Evolutionary conservation across 2,888 invertebrate species (phyloP), one percentile per base, ranked within the genome.

Genomic region (Nezara viridula): DNA sequence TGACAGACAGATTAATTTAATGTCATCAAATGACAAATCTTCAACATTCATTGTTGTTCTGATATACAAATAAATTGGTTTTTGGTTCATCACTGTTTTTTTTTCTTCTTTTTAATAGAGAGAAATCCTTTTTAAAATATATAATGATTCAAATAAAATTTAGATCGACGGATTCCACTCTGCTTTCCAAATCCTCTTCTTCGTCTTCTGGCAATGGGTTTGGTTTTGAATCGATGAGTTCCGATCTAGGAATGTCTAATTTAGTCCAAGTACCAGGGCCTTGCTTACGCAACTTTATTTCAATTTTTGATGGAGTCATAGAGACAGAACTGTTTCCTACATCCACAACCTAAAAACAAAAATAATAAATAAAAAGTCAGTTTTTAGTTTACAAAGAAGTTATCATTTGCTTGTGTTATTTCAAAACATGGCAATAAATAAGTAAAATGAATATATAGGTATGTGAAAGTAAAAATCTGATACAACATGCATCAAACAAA

Each of bases 241-340:
- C 85, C 85, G 91, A 60, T 89, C 94, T 93, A 0, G 96, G 95
- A 91, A 96, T 94, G 92, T 96, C 95, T 47, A 98, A 93, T 91
- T 95, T 95, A 19, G 95, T 92, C 99, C 99, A 99, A 27, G 95
- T 95, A 3, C 96, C 96, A 0, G 96, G 95, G 92, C 97, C 98
- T 0, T 95, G 96, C 93, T 99, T 99, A 91, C 95, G 96, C 92
- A 99, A 93, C 92, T 96, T 97, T 44, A 99, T 96, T 93, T 99
- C 99, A 50, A 98, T 95, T 94, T 99, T 99, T 24, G 97, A 96
- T 24, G 96, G 96, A 91, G 96, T 94, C 96, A 98, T 96, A 73
- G 95, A 95, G 0, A 96, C 97, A 91, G 94, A 94, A 92, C 97
- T 96, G 89, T 94, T 94, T 73, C 94, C 94, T 2, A 97, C 95